Conservation (phyloP, 1,140 invertebrate species). For the Apis cerana region DNA sequence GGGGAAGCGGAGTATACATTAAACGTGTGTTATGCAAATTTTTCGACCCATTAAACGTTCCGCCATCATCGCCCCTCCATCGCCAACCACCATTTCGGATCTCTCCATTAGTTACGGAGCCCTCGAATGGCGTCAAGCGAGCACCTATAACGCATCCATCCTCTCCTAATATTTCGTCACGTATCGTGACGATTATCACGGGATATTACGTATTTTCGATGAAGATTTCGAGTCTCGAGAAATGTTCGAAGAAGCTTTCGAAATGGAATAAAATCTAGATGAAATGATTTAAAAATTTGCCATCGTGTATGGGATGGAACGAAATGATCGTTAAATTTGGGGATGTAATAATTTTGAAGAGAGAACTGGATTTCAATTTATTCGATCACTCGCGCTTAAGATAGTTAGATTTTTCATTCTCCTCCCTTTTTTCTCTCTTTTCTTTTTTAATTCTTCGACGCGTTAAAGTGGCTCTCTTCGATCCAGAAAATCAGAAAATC, state of each 20-base stretch:
- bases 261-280: background rate
- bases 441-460: too few relatives aligned
- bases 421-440: too few relatives aligned
- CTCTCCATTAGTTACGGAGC: slow-evolving; percentile 42
- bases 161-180: slow-evolving; percentile 51
- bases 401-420: too few relatives aligned
- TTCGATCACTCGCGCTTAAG: too few relatives aligned
- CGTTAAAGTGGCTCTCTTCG: too few relatives aligned
- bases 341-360: too few relatives aligned
- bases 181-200: slow-evolving; percentile 45
- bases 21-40: slow-evolving; percentile 52
- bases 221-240: too few relatives aligned
- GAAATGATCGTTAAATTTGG: background rate
- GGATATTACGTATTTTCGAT: slow-evolving; percentile 9
- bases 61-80: background rate
- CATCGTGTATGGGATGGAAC: background rate
- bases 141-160: slow-evolving; percentile 43
- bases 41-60: slow-evolving; percentile 47
- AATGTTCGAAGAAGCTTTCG: too few relatives aligned
- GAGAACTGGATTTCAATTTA: too few relatives aligned
- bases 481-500: too few relatives aligned
- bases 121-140: slow-evolving; percentile 25
- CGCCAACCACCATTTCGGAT: slow-evolving; percentile 32
- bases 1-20: background rate
- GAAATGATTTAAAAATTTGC: background rate